phyloP scores from a whole-genome alignment of 92 coral and sea anemone genomes.

The Isaurus tuberculatus region DNA sequence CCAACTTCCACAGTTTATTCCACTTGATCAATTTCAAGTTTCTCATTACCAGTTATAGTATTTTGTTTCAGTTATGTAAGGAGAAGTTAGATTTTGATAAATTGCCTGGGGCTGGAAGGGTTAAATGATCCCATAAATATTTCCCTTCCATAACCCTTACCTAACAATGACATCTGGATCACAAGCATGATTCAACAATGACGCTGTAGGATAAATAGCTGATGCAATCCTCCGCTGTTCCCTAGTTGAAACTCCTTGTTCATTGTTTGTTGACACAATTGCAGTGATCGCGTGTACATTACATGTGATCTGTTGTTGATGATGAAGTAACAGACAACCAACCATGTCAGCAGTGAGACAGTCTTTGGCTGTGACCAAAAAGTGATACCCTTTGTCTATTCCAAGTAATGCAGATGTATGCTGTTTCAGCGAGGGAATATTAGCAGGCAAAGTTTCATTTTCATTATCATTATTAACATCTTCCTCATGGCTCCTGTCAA shows the following conservation, averaged over 20 bases:
- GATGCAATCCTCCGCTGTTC: conserved; percentile 92
- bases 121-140: no score
- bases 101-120: no score
- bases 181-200: conserved; percentile 96
- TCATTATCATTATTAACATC: conserved; percentile 35
- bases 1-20: no score
- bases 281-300: conserved; percentile 96
- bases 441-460: conserved; percentile 35
- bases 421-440: conserved; percentile 36
- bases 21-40: no score
- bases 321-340: conserved; percentile 88
- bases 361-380: conserved; percentile 34
- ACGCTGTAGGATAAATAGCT: conserved; percentile 95
- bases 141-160: no score
- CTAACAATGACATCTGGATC: conserved; percentile 99
- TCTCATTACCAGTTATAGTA: no score
- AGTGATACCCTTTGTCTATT: conserved; percentile 31
- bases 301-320: conserved; percentile 94
- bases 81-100: no score
- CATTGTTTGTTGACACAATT: conserved; percentile 69
- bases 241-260: conserved; percentile 71
- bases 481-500: neutral
- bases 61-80: no score
- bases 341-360: conserved; percentile 69
- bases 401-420: conserved; percentile 60